Evolutionary conservation across 2,888 invertebrate genomes (phyloP).

Genomic region (Acronicta alni): DNA sequence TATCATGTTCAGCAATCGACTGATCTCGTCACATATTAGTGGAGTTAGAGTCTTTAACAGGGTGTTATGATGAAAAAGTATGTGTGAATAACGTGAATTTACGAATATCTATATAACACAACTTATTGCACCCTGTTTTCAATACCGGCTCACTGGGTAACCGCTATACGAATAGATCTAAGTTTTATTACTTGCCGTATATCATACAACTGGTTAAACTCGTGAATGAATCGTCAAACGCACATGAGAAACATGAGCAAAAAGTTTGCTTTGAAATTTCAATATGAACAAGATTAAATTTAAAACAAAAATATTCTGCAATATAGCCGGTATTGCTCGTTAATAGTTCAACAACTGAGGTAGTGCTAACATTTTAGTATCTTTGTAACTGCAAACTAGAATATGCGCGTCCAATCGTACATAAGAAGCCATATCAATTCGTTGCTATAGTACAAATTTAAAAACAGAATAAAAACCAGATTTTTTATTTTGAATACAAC

Average conservation of each 20-base stretch:
- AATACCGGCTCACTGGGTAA: constrained; percentile 32
- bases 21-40: constrained; percentile 59
- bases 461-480: constrained; percentile 28
- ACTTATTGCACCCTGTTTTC: constrained; percentile 42
- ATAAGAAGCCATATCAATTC: constrained; percentile 67
- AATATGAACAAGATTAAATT: too few species aligned
- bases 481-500: constrained; percentile 42
- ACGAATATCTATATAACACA: constrained; percentile 35
- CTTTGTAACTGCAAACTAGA: constrained; percentile 25
- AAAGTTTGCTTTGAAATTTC: too few species aligned
- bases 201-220: constrained; percentile 15
- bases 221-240: neutral
- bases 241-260: neutral
- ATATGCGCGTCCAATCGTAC: constrained; percentile 49
- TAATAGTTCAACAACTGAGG: constrained; percentile 10
- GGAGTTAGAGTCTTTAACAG: constrained; percentile 53
- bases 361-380: constrained; percentile 18
- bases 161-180: neutral
- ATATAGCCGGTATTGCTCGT: constrained; percentile 36
- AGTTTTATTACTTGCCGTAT: constrained; percentile 13
- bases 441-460: constrained; percentile 73
- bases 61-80: constrained; percentile 39
- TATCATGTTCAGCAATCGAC: constrained; percentile 59
- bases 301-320: too few species aligned
- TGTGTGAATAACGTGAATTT: constrained; percentile 35